Percentiles rank a stretch among this genome's conserved stretches.
Evolutionary conservation across 23 tunicate species (phyloP).

Genomic region (Phallusia fumigata): DNA sequence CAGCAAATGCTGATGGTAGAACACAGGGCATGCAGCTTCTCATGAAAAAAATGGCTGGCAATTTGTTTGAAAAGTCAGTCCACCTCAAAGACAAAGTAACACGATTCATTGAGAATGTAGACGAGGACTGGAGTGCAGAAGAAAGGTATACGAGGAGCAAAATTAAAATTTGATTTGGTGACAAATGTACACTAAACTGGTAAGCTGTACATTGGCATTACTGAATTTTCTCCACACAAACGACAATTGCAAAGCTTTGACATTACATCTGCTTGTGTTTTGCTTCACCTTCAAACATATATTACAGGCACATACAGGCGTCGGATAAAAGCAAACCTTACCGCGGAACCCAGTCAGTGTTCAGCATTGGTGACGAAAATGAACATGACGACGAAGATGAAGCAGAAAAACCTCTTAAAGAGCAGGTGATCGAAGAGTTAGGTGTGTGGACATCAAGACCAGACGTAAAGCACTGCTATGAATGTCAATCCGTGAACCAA

Average conservation of each 20-base stretch:
- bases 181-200: no score
- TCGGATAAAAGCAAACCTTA: conserved; percentile 31
- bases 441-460: conserved; percentile 33
- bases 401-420: background rate
- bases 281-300: no score
- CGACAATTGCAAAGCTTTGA: no score
- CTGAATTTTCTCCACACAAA: no score
- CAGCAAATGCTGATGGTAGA: conserved; percentile 9
- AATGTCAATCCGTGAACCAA: conserved; percentile 44
- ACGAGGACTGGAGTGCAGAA: conserved; percentile 46
- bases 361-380: conserved; percentile 78
- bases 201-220: no score
- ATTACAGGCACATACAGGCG: conserved; percentile 18
- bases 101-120: conserved; percentile 69
- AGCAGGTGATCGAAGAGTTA: conserved; percentile 28
- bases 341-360: conserved; percentile 55
- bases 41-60: conserved; percentile 67
- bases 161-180: no score
- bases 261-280: no score
- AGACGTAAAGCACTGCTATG: conserved; percentile 55
- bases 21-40: conserved; percentile 38
- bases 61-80: conserved; percentile 39
- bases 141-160: conserved; percentile 10
- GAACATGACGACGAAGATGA: conserved; percentile 35
- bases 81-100: conserved; percentile 64